Evolutionary conservation across 2,113 vertebrate species (phyloP), one percentile per base, ranked within the genome.

Genomic region (Colius striatus): DNA sequence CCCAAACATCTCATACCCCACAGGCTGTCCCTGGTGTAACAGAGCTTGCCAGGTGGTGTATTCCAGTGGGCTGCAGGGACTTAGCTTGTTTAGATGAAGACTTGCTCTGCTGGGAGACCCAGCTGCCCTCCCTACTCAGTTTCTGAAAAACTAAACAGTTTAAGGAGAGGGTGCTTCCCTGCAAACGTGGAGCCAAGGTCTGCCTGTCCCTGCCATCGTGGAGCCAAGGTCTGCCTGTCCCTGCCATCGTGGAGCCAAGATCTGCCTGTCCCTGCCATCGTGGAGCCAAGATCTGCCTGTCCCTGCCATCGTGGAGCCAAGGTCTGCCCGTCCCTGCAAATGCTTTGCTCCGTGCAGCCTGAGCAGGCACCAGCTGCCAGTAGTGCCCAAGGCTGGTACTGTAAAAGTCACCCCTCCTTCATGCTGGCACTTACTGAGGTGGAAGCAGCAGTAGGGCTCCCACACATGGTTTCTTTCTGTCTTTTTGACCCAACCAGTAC

Each of bases 21-120:
- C 25, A 51, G 15, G 32, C 4, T 60, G 36, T 16, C 36, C 75
- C 3, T 22, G 38, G 11, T 55, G 13, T 18, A 16, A 20, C 1
- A 2, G 22, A 21, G 29, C 14, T 54, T 23, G 21, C 54, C 36
- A 54, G 21, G 15, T 14, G 38, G 30, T 2, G 17, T 7, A 5
- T 23, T 34, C 25, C 20, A 21, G 22, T 4, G 32, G 38, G 38
- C 20, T 60, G 12, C 14, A 5, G 16, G 48, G 23, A 62, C 47
- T 50, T n/a, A 25, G 48, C 53, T 68, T 43, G 22, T 34, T 55
- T 47, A 16, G 1, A 4, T 4, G 22, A 23, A 0, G 0, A 61
- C 30, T 38, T 55, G 32, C 63, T 16, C 45, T 55, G 32, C 63
- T 16, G 41, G 34, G 60, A 62, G 14, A 58, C 26, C 19, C 14